These are phyloP conservation scores for Brienomyrus longianalis DNA, from an alignment of 2,113 vertebrate genomes.

Conservation along the genomic window DNA sequence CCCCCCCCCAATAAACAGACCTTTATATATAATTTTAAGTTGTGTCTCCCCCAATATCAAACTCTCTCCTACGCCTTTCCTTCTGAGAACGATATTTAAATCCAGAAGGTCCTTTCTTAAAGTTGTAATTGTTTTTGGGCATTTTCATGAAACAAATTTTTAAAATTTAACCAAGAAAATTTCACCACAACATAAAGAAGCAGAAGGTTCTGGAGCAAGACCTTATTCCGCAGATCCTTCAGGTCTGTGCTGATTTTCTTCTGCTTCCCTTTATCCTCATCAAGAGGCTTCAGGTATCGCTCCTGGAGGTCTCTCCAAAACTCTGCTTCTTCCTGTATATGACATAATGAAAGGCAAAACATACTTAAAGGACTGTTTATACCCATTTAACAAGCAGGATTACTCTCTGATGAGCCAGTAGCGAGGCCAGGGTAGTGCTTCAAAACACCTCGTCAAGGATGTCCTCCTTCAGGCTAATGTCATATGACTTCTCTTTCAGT, in stretches of 20 bases:
- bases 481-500: slow-evolving; percentile 34
- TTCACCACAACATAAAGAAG: not conserved
- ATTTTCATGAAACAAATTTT: not conserved
- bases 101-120: not conserved
- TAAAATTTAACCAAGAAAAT: not conserved
- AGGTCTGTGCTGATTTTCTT: slow-evolving; percentile 38
- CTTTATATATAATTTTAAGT: no score
- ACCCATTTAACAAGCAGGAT: not conserved
- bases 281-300: slow-evolving; percentile 49
- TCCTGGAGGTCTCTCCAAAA: slow-evolving; percentile 47
- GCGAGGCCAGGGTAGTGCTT: not conserved
- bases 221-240: slow-evolving; percentile 50
- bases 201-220: slow-evolving; percentile 16
- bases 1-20: no score
- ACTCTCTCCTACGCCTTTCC: no score
- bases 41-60: no score
- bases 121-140: not conserved
- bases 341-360: not conserved
- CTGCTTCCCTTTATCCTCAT: slow-evolving; percentile 43
- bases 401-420: not conserved
- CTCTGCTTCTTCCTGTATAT: slow-evolving; percentile 40
- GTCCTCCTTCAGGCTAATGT: slow-evolving; percentile 37
- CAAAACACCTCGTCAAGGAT: slow-evolving; percentile 23
- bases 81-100: not conserved
- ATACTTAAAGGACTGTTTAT: not conserved